Evolutionary conservation across 2,888 invertebrate species (phyloP), one percentile per base, ranked within the genome.

Genomic region (Xestoiulus laeticollis): DNA sequence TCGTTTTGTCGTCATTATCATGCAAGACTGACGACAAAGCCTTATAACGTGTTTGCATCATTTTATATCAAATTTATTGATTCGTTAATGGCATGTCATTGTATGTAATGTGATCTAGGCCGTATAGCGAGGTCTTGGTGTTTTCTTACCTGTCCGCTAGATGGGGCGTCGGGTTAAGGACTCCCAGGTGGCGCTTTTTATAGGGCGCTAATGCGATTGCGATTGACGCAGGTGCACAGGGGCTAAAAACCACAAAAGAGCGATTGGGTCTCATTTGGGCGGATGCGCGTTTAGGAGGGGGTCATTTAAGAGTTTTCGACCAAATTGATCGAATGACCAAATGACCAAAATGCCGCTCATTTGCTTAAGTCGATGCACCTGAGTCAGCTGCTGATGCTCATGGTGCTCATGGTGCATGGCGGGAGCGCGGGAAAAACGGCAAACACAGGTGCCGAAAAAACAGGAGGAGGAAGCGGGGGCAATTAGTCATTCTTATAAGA

Each of bases 151-250:
- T 19, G 19, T 48, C 48, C 48, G 19, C 48, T 48, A 48, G 48
- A 48, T 48, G 48, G 48, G 14, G 48, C 48, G 48, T 12, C 14
- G 0, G 1, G 19, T 59, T 59, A 19, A 59, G 59, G 59, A 19
- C 5, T 59, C 19, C 19, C 59, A 59, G 59, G 59, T 59, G 59
- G 59, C 59, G 59, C 59, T 59, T 59, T 59, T 59, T 59, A 59
- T 59, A 59, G 59, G 59, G n/a, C 59, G 59, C 59, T 59, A 59
- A 59, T 59, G 59, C 59, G 59, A 59, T 59, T 59, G 59, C 59
- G 59, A 59, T 59, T 59, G 59, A 59, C 59, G 59, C 59, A 59
- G 59, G 59, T 59, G 59, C 59, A 19, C 48, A 14, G n/a, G 59
- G 59, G 59, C 5, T 8, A n/a, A n/a, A 59, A n/a, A 59, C 14